Evolutionary conservation across 1,140 invertebrate genomes (phyloP), one percentile per base, ranked within the genome.

Genomic region (Archivesica marissinica): DNA sequence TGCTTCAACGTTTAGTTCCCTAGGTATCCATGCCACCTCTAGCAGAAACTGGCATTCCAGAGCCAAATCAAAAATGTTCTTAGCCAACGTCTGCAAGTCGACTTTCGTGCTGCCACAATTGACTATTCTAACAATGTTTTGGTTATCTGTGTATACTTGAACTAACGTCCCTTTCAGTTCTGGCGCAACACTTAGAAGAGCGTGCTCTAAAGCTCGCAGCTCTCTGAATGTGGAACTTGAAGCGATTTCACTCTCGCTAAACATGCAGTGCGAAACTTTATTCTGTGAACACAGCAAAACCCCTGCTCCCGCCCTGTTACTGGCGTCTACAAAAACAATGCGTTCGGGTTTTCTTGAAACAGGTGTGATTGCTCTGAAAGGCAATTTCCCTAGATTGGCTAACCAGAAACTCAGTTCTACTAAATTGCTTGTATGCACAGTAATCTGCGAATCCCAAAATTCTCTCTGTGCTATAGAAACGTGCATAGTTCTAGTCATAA

Each of bases 321-420:
- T 74, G 50, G 70, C 70, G 23, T 74, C 70, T 30, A 74, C 70
- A 74, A 74, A 74, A 17, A n/a, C n/a, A 68, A 68, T 68, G 7
- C 64, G 11, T 25, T 68, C 64, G 35, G 64, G 64, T 39, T 23
- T 7, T n/a, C 33, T 38, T 7, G 6, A 39, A 17, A 39, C 6
- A 38, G 64, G 35, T 39, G 6, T 39, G 2, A 68, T n/a, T 38
- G 64, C n/a, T 25, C 35, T 68, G 23, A 68, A 68, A 2, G 17
- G 20, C 25, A 68, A 68, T 30, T 17, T 59, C 7, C 11, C n/a
- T 30, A 44, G 30, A 23, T 44, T 68, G 20, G 11, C 41, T 23
- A 23, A 38, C 64, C 64, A 68, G 41, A 68, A 68, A 6, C 23
- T 44, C n/a, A 68, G 41, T 68, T 68, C 64, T 3, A 39, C 35